These are phyloP conservation scores for Meriones unguiculatus DNA, from an alignment of 2,113 vertebrate genomes.

Conservation along the genomic window DNA sequence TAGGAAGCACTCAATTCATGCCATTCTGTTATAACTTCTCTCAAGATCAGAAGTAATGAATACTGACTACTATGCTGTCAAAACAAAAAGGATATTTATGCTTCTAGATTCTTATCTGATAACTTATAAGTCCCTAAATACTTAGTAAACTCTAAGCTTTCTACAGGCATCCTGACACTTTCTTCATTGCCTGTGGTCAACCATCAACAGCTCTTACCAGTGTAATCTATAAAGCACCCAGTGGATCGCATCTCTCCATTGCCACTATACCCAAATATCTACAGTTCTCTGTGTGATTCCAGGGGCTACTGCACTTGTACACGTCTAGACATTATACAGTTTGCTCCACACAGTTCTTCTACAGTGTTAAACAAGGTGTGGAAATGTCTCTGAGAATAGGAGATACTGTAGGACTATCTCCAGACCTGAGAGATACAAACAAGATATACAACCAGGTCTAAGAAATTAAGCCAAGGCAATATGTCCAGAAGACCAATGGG, in stretches of 20 bases:
- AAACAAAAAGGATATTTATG: conserved; percentile 27
- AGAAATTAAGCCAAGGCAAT: conserved; percentile 11
- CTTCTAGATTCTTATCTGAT: neutral
- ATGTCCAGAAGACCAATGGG: neutral
- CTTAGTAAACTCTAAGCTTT: neutral
- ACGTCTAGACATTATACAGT: neutral
- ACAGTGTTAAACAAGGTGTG: neutral
- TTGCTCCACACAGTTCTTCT: neutral
- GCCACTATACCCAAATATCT: neutral
- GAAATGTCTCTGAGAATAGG: neutral
- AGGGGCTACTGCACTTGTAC: neutral
- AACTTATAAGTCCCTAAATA: neutral
- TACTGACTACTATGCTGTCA: neutral
- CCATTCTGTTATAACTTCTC: neutral
- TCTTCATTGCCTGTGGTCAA: neutral
- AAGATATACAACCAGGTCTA: neutral
- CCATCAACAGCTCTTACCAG: neutral
- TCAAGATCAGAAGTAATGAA: conserved; percentile 19
- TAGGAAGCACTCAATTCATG: neutral
- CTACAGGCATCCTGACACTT: neutral
- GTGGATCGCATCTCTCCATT: neutral
- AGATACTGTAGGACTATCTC: neutral
- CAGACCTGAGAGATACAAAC: neutral
- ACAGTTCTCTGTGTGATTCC: neutral
- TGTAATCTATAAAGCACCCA: neutral